Percentiles rank a stretch among this genome's conserved stretches.
Evolutionary conservation across 2,113 vertebrate genomes (phyloP).

Genomic region (Dromiciops gliroides): DNA sequence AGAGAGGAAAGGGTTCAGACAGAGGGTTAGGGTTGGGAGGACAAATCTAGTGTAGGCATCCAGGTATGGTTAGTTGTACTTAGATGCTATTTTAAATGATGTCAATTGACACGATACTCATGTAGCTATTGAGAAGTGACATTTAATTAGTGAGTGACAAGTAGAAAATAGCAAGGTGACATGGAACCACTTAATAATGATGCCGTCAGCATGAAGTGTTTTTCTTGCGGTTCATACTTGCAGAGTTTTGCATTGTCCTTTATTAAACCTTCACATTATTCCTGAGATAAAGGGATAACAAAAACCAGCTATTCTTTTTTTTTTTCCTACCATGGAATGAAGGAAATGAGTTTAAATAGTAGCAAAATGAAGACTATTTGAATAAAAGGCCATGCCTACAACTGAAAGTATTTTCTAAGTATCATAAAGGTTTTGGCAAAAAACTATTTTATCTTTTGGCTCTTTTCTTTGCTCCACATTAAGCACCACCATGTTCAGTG

Average conservation of each 20-base stretch:
- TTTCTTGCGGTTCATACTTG: slow-evolving; percentile 43
- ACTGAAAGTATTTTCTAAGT: slow-evolving; percentile 30
- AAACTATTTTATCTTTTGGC: slow-evolving; percentile 13
- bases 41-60: slow-evolving; percentile 20
- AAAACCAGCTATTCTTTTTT: slow-evolving; percentile 19
- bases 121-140: slow-evolving; percentile 46
- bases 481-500: not conserved
- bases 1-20: not conserved
- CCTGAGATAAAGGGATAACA: slow-evolving; percentile 24
- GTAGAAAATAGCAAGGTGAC: slow-evolving; percentile 42
- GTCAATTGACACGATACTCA: slow-evolving; percentile 45
- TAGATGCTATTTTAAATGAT: slow-evolving; percentile 69
- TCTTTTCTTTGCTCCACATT: slow-evolving; percentile 12
- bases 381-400: not conserved
- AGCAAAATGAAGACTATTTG: slow-evolving; percentile 35
- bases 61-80: slow-evolving; percentile 37
- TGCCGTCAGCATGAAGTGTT: slow-evolving; percentile 29
- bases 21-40: not conserved
- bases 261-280: slow-evolving; percentile 56
- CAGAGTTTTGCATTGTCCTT: slow-evolving; percentile 43
- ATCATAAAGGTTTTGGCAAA: slow-evolving; percentile 22
- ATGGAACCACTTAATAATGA: slow-evolving; percentile 41
- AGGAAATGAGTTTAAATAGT: slow-evolving; percentile 37
- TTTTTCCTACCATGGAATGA: not conserved
- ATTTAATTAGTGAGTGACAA: slow-evolving; percentile 68